Evolutionary conservation across 1,140 invertebrate genomes (phyloP).

Genomic region (Phthorimaea operculella): DNA sequence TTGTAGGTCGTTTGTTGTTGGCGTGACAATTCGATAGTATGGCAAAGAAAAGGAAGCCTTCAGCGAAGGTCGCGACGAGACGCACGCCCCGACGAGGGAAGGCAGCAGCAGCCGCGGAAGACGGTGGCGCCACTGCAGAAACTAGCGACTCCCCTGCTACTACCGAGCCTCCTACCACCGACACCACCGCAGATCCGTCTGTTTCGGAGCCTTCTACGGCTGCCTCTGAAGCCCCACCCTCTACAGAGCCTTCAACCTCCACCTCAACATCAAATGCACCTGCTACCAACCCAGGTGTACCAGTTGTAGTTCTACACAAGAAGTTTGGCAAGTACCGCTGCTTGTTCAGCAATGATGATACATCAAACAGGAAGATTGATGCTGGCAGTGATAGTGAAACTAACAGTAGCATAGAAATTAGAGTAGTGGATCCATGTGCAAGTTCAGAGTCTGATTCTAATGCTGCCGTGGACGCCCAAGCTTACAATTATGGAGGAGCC

Average conservation of each 20-base stretch:
- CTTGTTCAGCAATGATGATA: conserved; percentile 53
- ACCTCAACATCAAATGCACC: conserved; percentile 18
- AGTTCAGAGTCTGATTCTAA: conserved; percentile 65
- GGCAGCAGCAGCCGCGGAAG: conserved; percentile 27
- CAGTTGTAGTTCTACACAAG: conserved; percentile 54
- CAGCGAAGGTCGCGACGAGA: conserved; percentile 37
- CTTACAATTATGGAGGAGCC: conserved; percentile 40
- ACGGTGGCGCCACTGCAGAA: conserved; percentile 32
- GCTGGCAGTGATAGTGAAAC: conserved; percentile 64
- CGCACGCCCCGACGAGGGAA: conserved; percentile 49
- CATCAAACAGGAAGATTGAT: conserved; percentile 47
- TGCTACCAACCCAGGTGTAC: conserved; percentile 25
- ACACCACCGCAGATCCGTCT: conserved; percentile 8
- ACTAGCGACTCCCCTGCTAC: conserved; percentile 15
- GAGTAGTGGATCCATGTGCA: conserved; percentile 57
- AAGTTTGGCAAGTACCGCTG: conserved; percentile 66
- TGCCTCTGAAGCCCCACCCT: conserved; percentile 16
- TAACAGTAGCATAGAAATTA: conserved; percentile 60
- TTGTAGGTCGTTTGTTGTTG: conserved; percentile 42
- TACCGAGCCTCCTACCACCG: conserved; percentile 9
- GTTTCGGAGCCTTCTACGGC: neutral
- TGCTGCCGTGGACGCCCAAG: conserved; percentile 45
- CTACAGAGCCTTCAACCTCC: conserved; percentile 21
- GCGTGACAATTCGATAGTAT: conserved; percentile 27
- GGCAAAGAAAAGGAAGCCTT: conserved; percentile 57